These are phyloP conservation scores for Volucella inflata DNA, from an alignment of 2,888 invertebrate species.

Conservation along the genomic window DNA sequence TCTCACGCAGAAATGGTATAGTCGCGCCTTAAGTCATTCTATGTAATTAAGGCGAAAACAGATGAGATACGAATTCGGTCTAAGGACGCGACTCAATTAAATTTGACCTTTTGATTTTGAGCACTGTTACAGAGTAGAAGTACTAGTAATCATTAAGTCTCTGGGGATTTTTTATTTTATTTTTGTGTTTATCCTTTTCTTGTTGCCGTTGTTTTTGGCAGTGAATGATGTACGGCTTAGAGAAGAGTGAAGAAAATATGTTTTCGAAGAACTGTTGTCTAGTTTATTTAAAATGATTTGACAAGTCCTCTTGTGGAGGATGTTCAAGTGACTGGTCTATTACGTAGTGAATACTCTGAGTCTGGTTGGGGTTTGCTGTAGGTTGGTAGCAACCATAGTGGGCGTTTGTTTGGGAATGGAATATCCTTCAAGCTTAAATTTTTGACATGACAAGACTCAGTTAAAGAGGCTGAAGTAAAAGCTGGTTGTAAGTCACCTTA, in stretches of 20 bases:
- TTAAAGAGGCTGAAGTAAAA: no score
- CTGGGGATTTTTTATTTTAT: conserved; percentile 1
- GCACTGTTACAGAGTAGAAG: background rate
- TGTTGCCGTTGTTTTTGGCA: background rate
- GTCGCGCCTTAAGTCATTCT: conserved; percentile 1
- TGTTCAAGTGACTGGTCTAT: background rate
- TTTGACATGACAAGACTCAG: no score
- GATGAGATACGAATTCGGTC: background rate
- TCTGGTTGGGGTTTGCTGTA: background rate
- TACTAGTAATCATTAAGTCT: background rate
- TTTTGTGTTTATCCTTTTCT: no score
- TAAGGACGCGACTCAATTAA: conserved; percentile 10
- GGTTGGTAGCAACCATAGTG: no score
- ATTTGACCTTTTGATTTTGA: conserved; percentile 40
- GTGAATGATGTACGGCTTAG: conserved; percentile 26
- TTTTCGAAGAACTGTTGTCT: conserved; percentile 10
- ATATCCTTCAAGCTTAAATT: no score
- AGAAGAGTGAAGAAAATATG: conserved; percentile 22
- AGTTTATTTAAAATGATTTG: conserved; percentile 19
- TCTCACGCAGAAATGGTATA: conserved; percentile 8
- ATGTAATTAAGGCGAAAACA: conserved; percentile 38
- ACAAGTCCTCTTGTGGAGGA: conserved; percentile 13
- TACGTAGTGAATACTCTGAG: background rate
- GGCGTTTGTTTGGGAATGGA: no score
- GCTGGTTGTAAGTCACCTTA: no score